phyloP scores from a whole-genome alignment of 1,140 invertebrate genomes.

The Drosophila orosa region DNA sequence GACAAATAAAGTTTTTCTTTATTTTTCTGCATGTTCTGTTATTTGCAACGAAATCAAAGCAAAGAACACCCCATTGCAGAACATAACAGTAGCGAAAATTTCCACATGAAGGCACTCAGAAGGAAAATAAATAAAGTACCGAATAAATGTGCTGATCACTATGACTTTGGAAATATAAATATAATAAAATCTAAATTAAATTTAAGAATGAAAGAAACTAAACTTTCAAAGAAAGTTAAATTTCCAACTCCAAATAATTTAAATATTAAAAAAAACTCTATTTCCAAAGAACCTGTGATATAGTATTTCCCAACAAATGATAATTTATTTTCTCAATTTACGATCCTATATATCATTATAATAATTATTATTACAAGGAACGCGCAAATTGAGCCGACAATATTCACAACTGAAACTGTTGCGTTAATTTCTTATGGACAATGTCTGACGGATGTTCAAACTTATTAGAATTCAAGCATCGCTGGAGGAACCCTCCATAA shows the following conservation, averaged over 20 bases:
- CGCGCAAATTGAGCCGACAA: conserved; percentile 1
- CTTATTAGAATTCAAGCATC: conserved; percentile 32
- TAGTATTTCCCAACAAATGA: background rate
- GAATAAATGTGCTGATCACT: background rate
- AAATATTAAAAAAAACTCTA: background rate
- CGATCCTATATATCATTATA: conserved; percentile 5
- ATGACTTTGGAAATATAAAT: background rate
- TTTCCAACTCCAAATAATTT: background rate
- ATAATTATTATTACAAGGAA: conserved; percentile 19
- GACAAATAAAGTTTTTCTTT: conserved; percentile 57
- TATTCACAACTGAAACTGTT: background rate
- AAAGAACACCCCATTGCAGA: conserved; percentile 56
- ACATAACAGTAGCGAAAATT: conserved; percentile 67
- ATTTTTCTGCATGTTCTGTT: conserved; percentile 35
- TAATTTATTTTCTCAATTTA: background rate
- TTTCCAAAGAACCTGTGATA: background rate
- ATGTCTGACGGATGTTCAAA: conserved; percentile 22
- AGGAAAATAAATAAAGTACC: conserved; percentile 15
- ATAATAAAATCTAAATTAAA: background rate
- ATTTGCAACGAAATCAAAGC: conserved; percentile 72
- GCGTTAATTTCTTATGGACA: background rate
- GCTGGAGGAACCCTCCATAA: conserved; percentile 29
- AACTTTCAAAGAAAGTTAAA: background rate
- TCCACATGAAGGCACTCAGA: conserved; percentile 52
- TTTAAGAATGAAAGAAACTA: background rate